phyloP scores from a whole-genome alignment of 2,113 vertebrate species.

The Drymodes brunneopygia region DNA sequence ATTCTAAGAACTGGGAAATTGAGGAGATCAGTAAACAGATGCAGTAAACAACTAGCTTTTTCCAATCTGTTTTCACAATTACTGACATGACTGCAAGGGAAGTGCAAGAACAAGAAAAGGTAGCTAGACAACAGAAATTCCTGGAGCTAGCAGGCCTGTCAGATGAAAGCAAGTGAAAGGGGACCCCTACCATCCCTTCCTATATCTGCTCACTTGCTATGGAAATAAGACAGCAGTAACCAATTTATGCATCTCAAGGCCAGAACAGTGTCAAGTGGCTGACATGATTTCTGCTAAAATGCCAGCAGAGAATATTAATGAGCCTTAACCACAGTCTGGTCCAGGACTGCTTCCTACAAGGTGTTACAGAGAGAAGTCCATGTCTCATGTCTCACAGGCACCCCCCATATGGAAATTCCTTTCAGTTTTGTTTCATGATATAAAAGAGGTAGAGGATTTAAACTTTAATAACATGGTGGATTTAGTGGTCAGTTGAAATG shows the following conservation, averaged over 20 bases:
- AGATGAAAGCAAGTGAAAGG: neutral
- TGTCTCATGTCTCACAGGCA: neutral
- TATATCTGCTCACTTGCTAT: neutral
- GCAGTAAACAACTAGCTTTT: neutral
- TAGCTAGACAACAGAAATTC: neutral
- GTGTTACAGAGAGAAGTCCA: neutral
- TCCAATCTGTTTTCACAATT: neutral
- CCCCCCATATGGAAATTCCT: neutral
- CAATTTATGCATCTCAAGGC: neutral
- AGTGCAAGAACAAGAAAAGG: neutral
- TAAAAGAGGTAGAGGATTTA: neutral
- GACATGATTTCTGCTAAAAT: conserved; percentile 5
- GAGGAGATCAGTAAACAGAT: neutral
- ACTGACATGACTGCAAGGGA: neutral
- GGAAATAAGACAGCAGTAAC: neutral
- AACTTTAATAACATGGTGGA: neutral
- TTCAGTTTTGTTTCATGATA: neutral
- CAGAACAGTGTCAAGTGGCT: neutral
- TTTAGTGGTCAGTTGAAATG: neutral
- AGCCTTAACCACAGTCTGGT: neutral
- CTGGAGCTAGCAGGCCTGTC: neutral
- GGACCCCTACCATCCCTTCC: neutral
- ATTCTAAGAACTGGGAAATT: neutral
- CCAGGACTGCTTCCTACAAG: neutral
- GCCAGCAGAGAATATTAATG: neutral